Conservation (phyloP, 2,888 invertebrate species). For the Leptopilina syphax region DNA sequence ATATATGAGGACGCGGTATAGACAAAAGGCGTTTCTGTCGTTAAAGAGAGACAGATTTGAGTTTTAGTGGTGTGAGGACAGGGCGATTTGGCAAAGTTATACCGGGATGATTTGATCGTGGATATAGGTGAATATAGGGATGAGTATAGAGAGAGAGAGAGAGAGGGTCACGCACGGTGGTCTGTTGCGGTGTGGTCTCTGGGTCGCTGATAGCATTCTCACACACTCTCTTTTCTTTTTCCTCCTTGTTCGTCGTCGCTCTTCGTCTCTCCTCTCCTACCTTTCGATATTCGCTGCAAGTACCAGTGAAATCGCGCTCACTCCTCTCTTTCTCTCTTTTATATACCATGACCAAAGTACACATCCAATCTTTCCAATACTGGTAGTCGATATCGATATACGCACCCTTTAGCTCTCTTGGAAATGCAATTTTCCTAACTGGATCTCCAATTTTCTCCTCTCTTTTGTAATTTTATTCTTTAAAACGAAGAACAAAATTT, state of each 20-base stretch:
- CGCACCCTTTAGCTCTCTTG: slow-evolving; percentile 26
- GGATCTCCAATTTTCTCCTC: slow-evolving; percentile 19
- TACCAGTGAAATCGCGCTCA: slow-evolving; percentile 52
- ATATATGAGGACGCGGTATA: slow-evolving; percentile 4
- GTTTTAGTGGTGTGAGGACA: not conserved
- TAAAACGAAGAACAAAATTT: slow-evolving; percentile 9
- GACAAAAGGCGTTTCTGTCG: slow-evolving; percentile 28
- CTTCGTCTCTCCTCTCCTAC: slow-evolving; percentile 45
- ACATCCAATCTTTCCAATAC: slow-evolving; percentile 35
- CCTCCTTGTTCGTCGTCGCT: not conserved
- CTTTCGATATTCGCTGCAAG: slow-evolving; percentile 50
- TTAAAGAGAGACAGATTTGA: not conserved
- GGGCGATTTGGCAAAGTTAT: slow-evolving; percentile 37
- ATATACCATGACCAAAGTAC: slow-evolving; percentile 40
- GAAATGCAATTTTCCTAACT: slow-evolving; percentile 31
- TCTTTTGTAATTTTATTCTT: slow-evolving; percentile 14
- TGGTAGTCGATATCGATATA: slow-evolving; percentile 27
- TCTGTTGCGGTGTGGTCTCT: slow-evolving; percentile 74
- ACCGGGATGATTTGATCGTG: slow-evolving; percentile 32
- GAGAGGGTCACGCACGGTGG: slow-evolving; percentile 71
- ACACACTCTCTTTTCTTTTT: slow-evolving; percentile 43
- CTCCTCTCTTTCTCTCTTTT: slow-evolving; percentile 44
- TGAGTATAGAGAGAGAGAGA: slow-evolving; percentile 37
- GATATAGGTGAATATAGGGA: slow-evolving; percentile 16
- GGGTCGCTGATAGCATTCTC: slow-evolving; percentile 53